Evolutionary conservation across 2,113 vertebrate genomes (phyloP).

Genomic region (Zeus faber): DNA sequence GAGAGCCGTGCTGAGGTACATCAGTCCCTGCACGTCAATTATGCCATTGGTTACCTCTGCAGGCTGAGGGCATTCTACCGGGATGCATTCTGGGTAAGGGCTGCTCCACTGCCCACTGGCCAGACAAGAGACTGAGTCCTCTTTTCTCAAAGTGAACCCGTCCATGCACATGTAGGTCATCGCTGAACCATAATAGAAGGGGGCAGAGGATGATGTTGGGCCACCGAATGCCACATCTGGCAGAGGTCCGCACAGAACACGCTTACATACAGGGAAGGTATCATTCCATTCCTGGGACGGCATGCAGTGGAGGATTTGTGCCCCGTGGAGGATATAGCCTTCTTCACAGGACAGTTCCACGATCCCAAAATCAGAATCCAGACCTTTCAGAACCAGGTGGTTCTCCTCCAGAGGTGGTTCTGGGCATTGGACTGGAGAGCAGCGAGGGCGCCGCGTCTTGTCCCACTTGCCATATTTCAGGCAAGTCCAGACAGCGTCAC

Average conservation of each 20-base stretch:
- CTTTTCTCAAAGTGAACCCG: constrained; percentile 84
- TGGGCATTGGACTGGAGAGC: constrained; percentile 86
- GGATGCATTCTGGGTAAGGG: constrained; percentile 87
- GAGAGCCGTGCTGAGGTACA: constrained; percentile 91
- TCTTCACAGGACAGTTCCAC: constrained; percentile 89
- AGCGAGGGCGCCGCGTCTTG: constrained; percentile 78
- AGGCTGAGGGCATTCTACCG: constrained; percentile 93
- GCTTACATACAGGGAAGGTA: constrained; percentile 88
- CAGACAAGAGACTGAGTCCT: constrained; percentile 76
- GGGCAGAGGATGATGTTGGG: constrained; percentile 58
- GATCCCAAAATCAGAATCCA: constrained; percentile 78
- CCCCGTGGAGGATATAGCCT: constrained; percentile 84
- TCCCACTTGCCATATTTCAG: constrained; percentile 90
- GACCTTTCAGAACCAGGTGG: constrained; percentile 84
- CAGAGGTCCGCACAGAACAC: constrained; percentile 81
- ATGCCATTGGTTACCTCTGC: constrained; percentile 88
- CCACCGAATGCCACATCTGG: constrained; percentile 87
- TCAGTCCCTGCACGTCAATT: constrained; percentile 94
- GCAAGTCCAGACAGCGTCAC: constrained; percentile 87
- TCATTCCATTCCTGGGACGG: constrained; percentile 88
- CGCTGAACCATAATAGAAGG: constrained; percentile 77
- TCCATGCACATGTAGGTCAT: constrained; percentile 87
- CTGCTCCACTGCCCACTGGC: constrained; percentile 84
- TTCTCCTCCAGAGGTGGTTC: constrained; percentile 89
- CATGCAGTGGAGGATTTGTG: constrained; percentile 83